Evolutionary conservation across 2,797 vertebrate species (phyloP).

Genomic region (Australoheros facetus): DNA sequence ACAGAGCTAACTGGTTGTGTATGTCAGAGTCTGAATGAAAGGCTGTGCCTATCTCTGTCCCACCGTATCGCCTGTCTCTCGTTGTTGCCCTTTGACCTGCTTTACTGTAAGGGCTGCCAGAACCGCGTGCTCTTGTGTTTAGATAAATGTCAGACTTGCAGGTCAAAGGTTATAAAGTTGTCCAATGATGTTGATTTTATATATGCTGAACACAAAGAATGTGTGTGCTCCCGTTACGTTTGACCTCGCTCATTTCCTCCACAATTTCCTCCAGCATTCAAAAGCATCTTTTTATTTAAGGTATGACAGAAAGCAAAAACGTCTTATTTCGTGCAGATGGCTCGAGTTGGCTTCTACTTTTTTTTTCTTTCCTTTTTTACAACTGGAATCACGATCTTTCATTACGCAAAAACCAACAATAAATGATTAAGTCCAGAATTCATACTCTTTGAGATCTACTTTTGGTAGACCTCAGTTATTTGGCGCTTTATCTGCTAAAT

Average conservation of each 20-base stretch:
- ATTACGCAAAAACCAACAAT: not conserved
- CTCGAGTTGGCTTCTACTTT: too few species aligned
- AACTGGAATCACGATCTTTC: not conserved
- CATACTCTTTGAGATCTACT: not conserved
- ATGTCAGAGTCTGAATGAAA: conserved; percentile 68
- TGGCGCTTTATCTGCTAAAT: not conserved
- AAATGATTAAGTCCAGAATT: not conserved
- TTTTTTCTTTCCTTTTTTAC: too few species aligned
- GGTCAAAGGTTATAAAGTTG: conserved; percentile 49
- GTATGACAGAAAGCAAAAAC: not conserved
- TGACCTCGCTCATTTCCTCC: not conserved
- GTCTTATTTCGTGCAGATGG: not conserved
- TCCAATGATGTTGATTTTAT: conserved; percentile 49
- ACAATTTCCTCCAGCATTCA: not conserved
- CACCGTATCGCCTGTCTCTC: conserved; percentile 22
- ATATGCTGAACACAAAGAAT: conserved; percentile 31
- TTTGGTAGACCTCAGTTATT: not conserved
- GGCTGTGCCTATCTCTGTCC: conserved; percentile 39
- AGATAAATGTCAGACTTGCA: conserved; percentile 51
- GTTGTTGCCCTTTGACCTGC: conserved; percentile 56
- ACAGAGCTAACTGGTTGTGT: conserved; percentile 70
- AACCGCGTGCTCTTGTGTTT: conserved; percentile 62
- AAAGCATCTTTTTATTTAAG: not conserved
- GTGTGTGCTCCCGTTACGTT: conserved; percentile 12
- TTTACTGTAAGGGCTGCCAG: conserved; percentile 54